Base-by-base conservation (phyloP, 2,888 invertebrate genomes). In the Andrena trimmerana region DNA sequence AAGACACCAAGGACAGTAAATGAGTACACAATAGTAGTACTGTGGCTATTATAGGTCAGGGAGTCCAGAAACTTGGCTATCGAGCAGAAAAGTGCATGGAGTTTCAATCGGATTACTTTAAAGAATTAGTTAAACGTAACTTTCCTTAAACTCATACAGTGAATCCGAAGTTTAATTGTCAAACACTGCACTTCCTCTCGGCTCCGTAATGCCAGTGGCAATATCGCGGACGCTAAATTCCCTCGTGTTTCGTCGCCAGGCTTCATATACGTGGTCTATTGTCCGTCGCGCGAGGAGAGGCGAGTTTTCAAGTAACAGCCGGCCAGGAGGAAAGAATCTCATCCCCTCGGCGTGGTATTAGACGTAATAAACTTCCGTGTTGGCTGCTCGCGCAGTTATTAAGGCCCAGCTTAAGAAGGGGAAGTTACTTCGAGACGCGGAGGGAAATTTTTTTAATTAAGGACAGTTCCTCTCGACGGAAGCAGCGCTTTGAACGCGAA, bases 381-480 rank as follows among this genome's bases (percentile, higher is more conserved):
- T 36, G 50, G 72, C 65, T 52, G 69, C 42, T 80, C 33, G 31
- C 52, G 24, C 69, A 42, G 76, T 84, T 84, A 83, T 85, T 85
- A 78, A 75, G 65, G 66, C 29, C 66, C 42, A 10, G 33, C 59
- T 33, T 20, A 27, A 73, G 36, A 60, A 65, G 42, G 31, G 29
- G 48, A 65, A 79, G 60, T 82, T 78, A 75, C 80, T 82, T 82
- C 48, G 81, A 84, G 69, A 81, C 68, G 75, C 76, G 62, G 48
- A 79, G 67, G 54, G 60, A 81, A 75, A 86, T 79, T 81, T 76
- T 86, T 87, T 88, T 81, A 84, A 84, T 87, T 83, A 87, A 86
- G 42, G 13, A 42, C 42, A 69, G 57, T 10, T 63, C 78, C 72
- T 73, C 62, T 66, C 77, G 83, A 65, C 70, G 78, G 65, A 59